phyloP scores from a whole-genome alignment of 2,797 vertebrate genomes.

The Trachurus trachurus region DNA sequence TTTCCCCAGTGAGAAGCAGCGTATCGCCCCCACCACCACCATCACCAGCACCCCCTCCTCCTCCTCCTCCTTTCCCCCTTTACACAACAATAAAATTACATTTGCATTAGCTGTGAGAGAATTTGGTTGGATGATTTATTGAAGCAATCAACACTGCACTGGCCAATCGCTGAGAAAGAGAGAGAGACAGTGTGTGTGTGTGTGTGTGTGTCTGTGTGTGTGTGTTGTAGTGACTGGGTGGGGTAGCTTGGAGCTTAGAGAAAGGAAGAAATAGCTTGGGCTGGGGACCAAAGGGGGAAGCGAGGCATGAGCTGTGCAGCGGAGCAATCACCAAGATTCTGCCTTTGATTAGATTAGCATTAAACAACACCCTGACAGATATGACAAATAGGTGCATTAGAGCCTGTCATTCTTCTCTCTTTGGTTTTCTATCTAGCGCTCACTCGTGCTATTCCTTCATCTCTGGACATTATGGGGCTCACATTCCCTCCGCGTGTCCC shows the following conservation, averaged over 20 bases:
- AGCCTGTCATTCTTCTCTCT: slow-evolving; percentile 87
- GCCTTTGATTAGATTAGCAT: slow-evolving; percentile 94
- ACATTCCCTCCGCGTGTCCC: slow-evolving; percentile 60
- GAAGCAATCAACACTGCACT: slow-evolving; percentile 86
- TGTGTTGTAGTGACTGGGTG: slow-evolving; percentile 57
- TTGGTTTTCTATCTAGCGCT: slow-evolving; percentile 72
- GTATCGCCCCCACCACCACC: slow-evolving; percentile 78
- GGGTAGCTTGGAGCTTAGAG: slow-evolving; percentile 59
- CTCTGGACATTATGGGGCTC: slow-evolving; percentile 69
- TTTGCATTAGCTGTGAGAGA: slow-evolving; percentile 89
- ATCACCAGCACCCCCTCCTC: slow-evolving; percentile 75
- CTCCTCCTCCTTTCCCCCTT: slow-evolving; percentile 25
- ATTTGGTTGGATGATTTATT: slow-evolving; percentile 90
- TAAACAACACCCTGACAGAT: slow-evolving; percentile 92
- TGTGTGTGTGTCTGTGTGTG: slow-evolving; percentile 33
- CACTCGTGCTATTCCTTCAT: slow-evolving; percentile 68
- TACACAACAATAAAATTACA: slow-evolving; percentile 88
- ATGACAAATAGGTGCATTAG: slow-evolving; percentile 96
- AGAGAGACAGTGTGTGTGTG: slow-evolving; percentile 3
- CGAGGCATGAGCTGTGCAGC: slow-evolving; percentile 69
- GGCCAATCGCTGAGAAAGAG: slow-evolving; percentile 67
- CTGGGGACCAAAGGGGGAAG: slow-evolving; percentile 70
- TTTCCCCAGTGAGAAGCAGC: slow-evolving; percentile 90
- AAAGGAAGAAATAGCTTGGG: slow-evolving; percentile 75
- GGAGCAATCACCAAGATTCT: slow-evolving; percentile 85